Base-by-base conservation (phyloP, 1,140 invertebrate genomes). In the Macrosteles quadrilineatus region DNA sequence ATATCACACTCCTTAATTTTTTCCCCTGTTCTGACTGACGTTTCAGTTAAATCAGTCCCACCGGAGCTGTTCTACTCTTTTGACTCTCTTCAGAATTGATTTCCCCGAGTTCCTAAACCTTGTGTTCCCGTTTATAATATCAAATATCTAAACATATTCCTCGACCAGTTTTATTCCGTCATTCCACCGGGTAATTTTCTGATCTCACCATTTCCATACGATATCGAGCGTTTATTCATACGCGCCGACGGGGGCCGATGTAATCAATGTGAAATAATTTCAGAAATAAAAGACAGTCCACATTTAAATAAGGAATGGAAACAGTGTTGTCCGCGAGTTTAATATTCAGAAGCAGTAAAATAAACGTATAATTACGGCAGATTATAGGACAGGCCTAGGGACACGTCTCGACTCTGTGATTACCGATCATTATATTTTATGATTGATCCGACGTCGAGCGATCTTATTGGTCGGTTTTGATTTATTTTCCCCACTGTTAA, bases 291-390 rank as follows among this genome's bases (percentile, higher is more conserved):
- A 59, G 55, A 59, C 14, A 30, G 27, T 30, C 55, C 55, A 59
- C 55, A 59, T 59, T 59, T 59, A 59, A 59, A 59, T 59, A 59
- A 59, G 55, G 55, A 59, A 59, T 59, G 55, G 55, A 66, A 66
- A 66, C 63, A 45, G 40, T 66, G 62, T 64, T 64, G 63, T 66
- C 63, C 21, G 36, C 32, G 27, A 66, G 40, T 43, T 27, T 40
- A 66, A 66, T 66, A 66, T 66, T 27, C 63, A 66, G 63, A 66
- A 45, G 63, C 63, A 66, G 63, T 66, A 43, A 66, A 21, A 43
- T 43, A 43, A 43, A 43, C 19, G 62, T 66, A 66, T 66, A 45
- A 66, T 66, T 66, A 66, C 40, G 32, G 32, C 2, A n/a, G 63
- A 66, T 66, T 66, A 66, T 27, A 63, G 59, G 63, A 45, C 63